A percentile compares a stretch with the other conserved stretches of the same genome.
Evolutionary conservation across 1,140 invertebrate genomes (phyloP).

Genomic region (Drosophila subobscura): DNA sequence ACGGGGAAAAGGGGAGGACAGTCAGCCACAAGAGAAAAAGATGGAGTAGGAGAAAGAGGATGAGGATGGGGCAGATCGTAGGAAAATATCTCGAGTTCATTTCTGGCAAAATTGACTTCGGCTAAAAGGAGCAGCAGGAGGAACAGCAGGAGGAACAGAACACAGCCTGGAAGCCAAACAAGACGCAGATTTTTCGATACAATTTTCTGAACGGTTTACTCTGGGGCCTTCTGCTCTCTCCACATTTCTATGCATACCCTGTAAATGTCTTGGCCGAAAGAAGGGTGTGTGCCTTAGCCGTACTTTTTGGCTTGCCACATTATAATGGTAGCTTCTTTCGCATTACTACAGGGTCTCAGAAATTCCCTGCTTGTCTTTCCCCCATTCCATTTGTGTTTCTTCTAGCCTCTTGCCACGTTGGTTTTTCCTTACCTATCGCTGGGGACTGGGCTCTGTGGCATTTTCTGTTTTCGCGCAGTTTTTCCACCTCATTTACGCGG

Average conservation of each 20-base stretch:
- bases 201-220: slow-evolving; percentile 53
- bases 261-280: not conserved
- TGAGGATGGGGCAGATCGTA: slow-evolving; percentile 20
- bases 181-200: slow-evolving; percentile 74
- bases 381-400: not conserved
- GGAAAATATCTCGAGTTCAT: slow-evolving; percentile 71
- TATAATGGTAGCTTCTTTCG: too few relatives aligned
- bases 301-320: too few relatives aligned
- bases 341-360: not conserved
- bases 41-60: not conserved
- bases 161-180: slow-evolving; percentile 68
- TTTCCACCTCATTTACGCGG: slow-evolving; percentile 68
- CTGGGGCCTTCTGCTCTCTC: slow-evolving; percentile 17
- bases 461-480: slow-evolving; percentile 58
- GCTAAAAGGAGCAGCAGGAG: slow-evolving; percentile 45
- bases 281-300: too few relatives aligned
- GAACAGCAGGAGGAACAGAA: slow-evolving; percentile 11
- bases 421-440: slow-evolving; percentile 36
- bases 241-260: slow-evolving; percentile 30
- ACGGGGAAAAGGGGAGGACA: not conserved
- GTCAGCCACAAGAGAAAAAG: not conserved
- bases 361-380: not conserved
- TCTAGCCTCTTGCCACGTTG: slow-evolving; percentile 6
- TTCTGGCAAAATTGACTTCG: slow-evolving; percentile 79
- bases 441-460: slow-evolving; percentile 10